Percentiles rank a stretch among this genome's conserved stretches.
These are phyloP conservation scores for Bos indicus DNA, from an alignment of 2,113 vertebrate genomes.

Conservation along the genomic window DNA sequence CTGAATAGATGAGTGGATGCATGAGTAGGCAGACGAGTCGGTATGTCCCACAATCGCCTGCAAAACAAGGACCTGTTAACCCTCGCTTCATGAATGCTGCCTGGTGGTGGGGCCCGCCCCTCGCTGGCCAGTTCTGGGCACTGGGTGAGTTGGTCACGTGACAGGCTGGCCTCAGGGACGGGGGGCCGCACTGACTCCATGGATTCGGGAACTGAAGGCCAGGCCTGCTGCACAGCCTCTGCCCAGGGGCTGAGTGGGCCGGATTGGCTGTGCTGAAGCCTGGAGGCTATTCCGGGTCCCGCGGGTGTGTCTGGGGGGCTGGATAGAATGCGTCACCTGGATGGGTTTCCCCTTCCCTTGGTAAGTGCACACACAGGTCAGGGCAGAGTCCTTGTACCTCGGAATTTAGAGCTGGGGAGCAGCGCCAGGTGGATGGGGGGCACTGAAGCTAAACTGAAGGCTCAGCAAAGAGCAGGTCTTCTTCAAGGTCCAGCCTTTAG, in stretches of 20 bases:
- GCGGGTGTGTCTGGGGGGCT: background rate
- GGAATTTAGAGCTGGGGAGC: too few relatives aligned
- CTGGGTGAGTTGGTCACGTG: accelerated
- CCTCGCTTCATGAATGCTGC: accelerated
- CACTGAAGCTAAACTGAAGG: accelerated
- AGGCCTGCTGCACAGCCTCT: accelerated
- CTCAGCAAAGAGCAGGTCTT: background rate
- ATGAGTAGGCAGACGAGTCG: accelerated
- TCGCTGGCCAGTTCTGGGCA: accelerated
- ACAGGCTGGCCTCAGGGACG: accelerated
- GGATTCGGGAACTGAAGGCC: background rate
- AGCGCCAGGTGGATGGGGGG: accelerated
- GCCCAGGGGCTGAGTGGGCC: background rate
- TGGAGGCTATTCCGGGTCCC: background rate
- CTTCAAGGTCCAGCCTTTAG: background rate
- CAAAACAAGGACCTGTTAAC: accelerated
- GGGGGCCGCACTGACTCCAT: accelerated
- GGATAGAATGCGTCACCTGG: accelerated
- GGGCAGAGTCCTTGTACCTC: accelerated
- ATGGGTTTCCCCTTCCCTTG: background rate
- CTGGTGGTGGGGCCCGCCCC: accelerated
- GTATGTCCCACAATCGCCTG: background rate
- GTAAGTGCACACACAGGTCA: accelerated
- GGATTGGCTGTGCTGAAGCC: background rate
- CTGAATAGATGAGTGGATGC: accelerated